A percentile compares a stretch with the other conserved stretches of the same genome.
Conservation (phyloP, 1,140 invertebrate genomes). For the Hylaeus anthracinus region DNA sequence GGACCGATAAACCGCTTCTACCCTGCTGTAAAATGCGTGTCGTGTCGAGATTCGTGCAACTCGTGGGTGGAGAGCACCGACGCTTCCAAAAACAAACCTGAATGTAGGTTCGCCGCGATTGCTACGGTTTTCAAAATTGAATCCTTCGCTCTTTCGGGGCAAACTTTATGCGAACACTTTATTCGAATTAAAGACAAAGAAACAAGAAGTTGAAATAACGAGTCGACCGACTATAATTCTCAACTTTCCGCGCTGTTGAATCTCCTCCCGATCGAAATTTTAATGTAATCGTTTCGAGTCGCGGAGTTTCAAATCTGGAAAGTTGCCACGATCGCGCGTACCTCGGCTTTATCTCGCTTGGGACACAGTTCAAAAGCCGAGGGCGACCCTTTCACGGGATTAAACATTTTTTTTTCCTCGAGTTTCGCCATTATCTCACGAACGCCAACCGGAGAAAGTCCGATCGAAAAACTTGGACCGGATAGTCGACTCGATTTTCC, state of each 20-base stretch:
- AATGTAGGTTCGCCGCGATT: too few species aligned
- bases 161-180: too few species aligned
- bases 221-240: background rate
- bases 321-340: background rate
- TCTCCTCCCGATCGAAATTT: slow-evolving; percentile 1
- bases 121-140: too few species aligned
- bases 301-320: background rate
- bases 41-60: too few species aligned
- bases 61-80: background rate
- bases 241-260: background rate
- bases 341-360: background rate
- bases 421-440: background rate
- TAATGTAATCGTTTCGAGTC: background rate
- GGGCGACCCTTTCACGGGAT: background rate
- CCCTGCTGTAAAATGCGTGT: background rate
- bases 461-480: slow-evolving; percentile 2
- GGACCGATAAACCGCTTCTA: slow-evolving; percentile 5
- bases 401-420: background rate
- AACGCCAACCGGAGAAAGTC: background rate
- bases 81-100: background rate
- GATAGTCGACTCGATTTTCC: background rate
- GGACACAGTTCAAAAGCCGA: background rate
- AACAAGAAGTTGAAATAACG: too few species aligned
- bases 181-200: too few species aligned
- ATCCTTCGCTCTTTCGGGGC: too few species aligned